Percentiles rank a stretch among this genome's conserved stretches.
Conservation (phyloP, 2,797 vertebrate species). For the Ctenosaura bakeri region DNA sequence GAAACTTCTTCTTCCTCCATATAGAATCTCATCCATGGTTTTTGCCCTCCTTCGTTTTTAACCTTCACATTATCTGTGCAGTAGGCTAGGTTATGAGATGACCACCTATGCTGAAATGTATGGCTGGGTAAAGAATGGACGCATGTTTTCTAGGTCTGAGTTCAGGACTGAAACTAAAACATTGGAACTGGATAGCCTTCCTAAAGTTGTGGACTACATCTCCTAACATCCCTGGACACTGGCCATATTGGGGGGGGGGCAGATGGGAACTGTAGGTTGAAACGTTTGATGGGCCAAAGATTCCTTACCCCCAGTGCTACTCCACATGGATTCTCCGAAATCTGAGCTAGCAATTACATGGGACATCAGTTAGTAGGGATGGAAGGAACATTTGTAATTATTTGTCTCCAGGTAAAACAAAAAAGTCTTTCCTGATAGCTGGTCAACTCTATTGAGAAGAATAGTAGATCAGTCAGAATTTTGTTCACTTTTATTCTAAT, state of each 20-base stretch:
- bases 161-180: too few relatives aligned
- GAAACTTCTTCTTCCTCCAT: background rate
- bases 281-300: background rate
- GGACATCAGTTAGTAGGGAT: background rate
- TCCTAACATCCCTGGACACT: background rate
- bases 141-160: background rate
- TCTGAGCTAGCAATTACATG: background rate
- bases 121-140: background rate
- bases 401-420: too few relatives aligned
- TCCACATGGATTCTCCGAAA: background rate
- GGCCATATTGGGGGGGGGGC: background rate
- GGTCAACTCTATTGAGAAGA: too few relatives aligned
- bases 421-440: too few relatives aligned
- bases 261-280: background rate
- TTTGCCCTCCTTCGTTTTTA: background rate
- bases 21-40: too few relatives aligned
- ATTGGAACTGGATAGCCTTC: background rate
- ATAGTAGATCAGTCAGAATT: too few relatives aligned
- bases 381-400: too few relatives aligned
- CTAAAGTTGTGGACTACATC: background rate
- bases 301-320: background rate
- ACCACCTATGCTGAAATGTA: background rate
- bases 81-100: too few relatives aligned
- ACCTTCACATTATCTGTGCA: background rate
- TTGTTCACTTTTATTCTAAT: too few relatives aligned